Base-by-base conservation (phyloP, 2,113 vertebrate genomes). In the Chaetodon auriga region DNA sequence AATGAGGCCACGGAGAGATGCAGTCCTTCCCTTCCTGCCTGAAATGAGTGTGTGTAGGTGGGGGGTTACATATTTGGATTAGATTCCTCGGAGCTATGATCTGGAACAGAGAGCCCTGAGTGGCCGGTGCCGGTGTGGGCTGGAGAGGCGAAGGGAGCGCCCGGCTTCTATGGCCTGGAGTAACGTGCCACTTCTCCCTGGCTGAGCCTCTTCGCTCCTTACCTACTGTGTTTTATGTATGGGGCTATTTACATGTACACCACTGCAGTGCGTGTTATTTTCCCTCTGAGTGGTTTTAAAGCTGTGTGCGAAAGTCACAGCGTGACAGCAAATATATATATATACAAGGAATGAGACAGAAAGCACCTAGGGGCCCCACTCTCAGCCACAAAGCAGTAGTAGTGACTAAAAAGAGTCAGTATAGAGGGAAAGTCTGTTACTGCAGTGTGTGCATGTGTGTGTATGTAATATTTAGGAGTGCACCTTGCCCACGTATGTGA, bases 31-130 rank as follows among this genome's bases (percentile, higher is more conserved):
- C 58, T 73, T 60, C 66, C 55, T 49, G 63, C 25, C 63, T 65
- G 41, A 53, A 18, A 16, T 30, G 57, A 41, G 53, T 30, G 54
- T 46, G 41, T 23, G 3, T 21, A 21, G 62, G 38, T 41, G 18
- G 35, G 46, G 7, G 49, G 55, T 36, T 54, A 62, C 0, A 80
- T 83, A 82, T 78, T 16, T 78, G 71, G 65, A 62, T 60, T 16
- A 82, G 81, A 92, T 90, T 91, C 84, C 86, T 89, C 2, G 11
- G 35, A 90, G 51, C 74, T 82, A 83, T 54, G 86, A 71, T 83
- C 36, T 83, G 87, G 82, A 90, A 82, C 83, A 80, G 73, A 41
- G 82, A 82, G 41, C 73, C 46, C 10, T 9, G 61, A 90, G 51
- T 23, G 38, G 54, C 72, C 48, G 0, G 53, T 16, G 63, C 8